Base-by-base conservation (phyloP, 2,888 invertebrate genomes). In the Xestia sexstrigata region DNA sequence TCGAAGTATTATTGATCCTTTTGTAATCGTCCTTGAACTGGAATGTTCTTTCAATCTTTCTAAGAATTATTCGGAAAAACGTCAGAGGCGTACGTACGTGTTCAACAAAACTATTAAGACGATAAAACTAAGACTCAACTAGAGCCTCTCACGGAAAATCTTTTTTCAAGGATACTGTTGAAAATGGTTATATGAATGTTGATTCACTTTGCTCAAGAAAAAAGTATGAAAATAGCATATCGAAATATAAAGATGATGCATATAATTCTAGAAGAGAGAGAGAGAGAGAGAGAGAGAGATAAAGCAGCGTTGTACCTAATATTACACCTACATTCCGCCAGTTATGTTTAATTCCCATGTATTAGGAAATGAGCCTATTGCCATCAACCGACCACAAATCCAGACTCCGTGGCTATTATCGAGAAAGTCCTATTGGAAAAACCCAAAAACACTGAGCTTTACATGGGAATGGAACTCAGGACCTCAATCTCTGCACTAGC, bases 1-100 rank as follows among this genome's bases (percentile, higher is more conserved):
- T 3, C n/a, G 9, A 74, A 74, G 69, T 79, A 69, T 78, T 75
- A 70, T 84, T 81, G 73, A 75, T 76, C 65, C 60, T 58, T 45
- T 62, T 42, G 72, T 79, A 70, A 75, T 79, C 74, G 77, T 35
- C 65, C 63, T 77, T 70, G 77, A 77, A 69, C 60, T 42, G 52
- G 52, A 71, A 70, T 17, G 67, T 60, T 62, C n/a, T 52, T 69
- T 82, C 58, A 69, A 74, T 81, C 63, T 52, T 20, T 30, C 42
- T 23, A 30, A 70, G 62, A 78, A 74, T 78, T 70, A 26, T 52
- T 68, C 17, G 13, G 47, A 11, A 52, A 52, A 17, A 26, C 15
- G 15, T 65, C 35, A 26, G 23, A 55, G 23, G 0, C 20, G 15
- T 2, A n/a, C 11, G 0, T 26, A n/a, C 11, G 0, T 26, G n/a